Evolutionary conservation across 2,113 vertebrate genomes (phyloP).

Genomic region (Serinus canaria): DNA sequence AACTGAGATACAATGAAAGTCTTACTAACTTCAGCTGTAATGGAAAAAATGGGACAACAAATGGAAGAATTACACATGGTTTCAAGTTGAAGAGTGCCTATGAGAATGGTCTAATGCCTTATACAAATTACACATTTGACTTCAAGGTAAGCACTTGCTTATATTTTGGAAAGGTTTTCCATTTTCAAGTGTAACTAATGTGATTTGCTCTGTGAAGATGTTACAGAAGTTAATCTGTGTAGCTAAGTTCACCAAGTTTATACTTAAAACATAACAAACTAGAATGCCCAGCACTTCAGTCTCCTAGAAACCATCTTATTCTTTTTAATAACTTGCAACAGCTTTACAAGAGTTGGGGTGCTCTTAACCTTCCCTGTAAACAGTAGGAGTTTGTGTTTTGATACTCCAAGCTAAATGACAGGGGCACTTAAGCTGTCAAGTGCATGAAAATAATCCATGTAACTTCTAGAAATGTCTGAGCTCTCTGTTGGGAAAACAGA

Average conservation of each 20-base stretch:
- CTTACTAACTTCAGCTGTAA: constrained; percentile 98
- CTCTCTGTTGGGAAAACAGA: not conserved
- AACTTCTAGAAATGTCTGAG: not conserved
- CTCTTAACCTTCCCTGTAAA: not conserved
- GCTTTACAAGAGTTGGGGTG: not conserved
- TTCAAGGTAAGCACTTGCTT: constrained; percentile 84
- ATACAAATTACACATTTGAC: constrained; percentile 96
- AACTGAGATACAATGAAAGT: constrained; percentile 95
- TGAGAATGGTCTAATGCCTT: constrained; percentile 97
- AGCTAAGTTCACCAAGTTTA: not conserved
- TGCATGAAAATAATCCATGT: not conserved
- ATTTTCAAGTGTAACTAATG: not conserved
- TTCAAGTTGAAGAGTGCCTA: constrained; percentile 99
- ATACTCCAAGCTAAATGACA: not conserved
- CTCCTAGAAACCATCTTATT: not conserved
- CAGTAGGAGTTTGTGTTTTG: not conserved
- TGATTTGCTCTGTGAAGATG: not conserved
- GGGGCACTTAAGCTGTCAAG: not conserved
- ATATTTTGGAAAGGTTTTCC: not conserved
- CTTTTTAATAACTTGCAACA: not conserved
- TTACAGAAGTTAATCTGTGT: not conserved
- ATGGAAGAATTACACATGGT: constrained; percentile 93
- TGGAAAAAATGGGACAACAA: constrained; percentile 91
- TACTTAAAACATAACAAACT: not conserved
- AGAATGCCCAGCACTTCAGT: not conserved